phyloP scores from a whole-genome alignment of 2,113 vertebrate genomes.

The Saccopteryx bilineata region DNA sequence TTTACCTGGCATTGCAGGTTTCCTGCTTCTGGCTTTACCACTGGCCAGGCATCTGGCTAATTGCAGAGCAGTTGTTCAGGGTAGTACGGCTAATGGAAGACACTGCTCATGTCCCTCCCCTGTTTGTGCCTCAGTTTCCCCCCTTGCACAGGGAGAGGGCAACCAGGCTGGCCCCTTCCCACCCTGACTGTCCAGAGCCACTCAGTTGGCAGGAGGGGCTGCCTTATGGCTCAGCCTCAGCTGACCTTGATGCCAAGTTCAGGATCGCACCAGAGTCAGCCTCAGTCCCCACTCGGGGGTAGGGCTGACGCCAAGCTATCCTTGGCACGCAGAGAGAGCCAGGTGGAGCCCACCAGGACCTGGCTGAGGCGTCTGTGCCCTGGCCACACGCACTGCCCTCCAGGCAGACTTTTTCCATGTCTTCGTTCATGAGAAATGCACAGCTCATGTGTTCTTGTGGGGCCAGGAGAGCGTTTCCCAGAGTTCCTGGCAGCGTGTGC shows the following conservation, averaged over 20 bases:
- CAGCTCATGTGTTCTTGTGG: neutral
- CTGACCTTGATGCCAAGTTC: neutral
- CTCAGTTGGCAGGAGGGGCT: neutral
- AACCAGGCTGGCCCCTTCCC: neutral
- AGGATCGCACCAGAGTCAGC: neutral
- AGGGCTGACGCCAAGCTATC: slow-evolving; percentile 12
- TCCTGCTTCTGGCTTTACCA: neutral
- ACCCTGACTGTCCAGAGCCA: neutral
- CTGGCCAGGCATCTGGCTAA: neutral
- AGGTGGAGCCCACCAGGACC: neutral
- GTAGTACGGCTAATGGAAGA: neutral
- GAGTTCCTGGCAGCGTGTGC: slow-evolving; percentile 29
- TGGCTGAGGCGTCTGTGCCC: neutral
- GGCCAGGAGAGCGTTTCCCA: slow-evolving; percentile 57
- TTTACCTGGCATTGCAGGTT: neutral
- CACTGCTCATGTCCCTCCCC: neutral
- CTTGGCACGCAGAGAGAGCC: neutral
- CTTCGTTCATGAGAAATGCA: slow-evolving; percentile 37
- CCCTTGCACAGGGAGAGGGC: neutral
- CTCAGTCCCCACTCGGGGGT: neutral
- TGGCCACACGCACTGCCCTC: neutral
- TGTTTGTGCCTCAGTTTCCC: neutral
- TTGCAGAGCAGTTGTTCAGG: neutral
- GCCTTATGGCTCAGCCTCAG: neutral
- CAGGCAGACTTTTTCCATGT: slow-evolving; percentile 28